These are phyloP conservation scores for Mythimna vitellina DNA, from an alignment of 2,888 invertebrate species.

Conservation along the genomic window DNA sequence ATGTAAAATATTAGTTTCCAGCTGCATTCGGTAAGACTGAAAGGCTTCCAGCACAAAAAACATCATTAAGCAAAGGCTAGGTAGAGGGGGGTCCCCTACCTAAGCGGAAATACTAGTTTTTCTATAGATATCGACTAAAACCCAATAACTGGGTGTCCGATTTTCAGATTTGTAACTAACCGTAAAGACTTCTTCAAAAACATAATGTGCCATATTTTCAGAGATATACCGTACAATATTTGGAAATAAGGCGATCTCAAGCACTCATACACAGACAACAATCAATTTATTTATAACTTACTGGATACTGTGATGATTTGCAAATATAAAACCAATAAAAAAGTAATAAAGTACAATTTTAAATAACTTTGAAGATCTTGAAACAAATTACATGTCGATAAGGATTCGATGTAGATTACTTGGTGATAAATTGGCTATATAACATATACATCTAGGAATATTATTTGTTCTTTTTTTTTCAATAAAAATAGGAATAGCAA, in stretches of 20 bases:
- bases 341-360: conserved; percentile 37
- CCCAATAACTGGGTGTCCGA: too few species aligned
- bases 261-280: conserved; percentile 34
- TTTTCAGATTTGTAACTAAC: too few species aligned
- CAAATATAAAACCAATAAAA: conserved; percentile 40
- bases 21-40: too few species aligned
- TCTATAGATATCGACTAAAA: too few species aligned
- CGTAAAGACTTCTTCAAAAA: neutral
- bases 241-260: conserved; percentile 23
- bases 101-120: too few species aligned
- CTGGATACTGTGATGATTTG: conserved; percentile 38
- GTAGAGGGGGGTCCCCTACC: too few species aligned
- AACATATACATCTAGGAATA: neutral
- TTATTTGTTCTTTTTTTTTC: conserved; percentile 11
- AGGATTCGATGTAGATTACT: neutral
- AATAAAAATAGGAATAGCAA: neutral
- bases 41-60: too few species aligned
- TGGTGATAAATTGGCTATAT: neutral
- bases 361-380: conserved; percentile 8
- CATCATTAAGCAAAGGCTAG: too few species aligned
- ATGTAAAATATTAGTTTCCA: too few species aligned
- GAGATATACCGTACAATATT: neutral
- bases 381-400: neutral
- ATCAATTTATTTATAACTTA: conserved; percentile 9
- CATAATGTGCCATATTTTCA: neutral